These are phyloP conservation scores for Drosophila pruinosa DNA, from an alignment of 1,140 invertebrate species.

Conservation along the genomic window DNA sequence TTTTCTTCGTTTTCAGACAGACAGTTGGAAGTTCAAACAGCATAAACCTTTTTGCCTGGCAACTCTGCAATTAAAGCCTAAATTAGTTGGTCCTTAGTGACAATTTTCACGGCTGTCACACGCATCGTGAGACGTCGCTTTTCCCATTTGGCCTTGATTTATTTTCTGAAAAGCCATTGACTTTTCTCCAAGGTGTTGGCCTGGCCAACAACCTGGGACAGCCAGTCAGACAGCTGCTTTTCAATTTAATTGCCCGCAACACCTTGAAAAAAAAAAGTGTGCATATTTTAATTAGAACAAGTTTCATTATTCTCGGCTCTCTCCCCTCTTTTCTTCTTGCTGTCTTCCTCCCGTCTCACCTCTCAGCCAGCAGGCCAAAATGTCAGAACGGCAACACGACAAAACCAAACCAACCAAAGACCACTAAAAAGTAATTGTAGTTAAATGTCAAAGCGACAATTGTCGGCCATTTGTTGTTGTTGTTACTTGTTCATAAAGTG, in stretches of 20 bases:
- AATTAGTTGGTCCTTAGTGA: constrained; percentile 20
- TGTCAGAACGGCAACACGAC: constrained; percentile 15
- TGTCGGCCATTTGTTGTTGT: constrained; percentile 45
- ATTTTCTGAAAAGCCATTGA: constrained; percentile 12
- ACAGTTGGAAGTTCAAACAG: neutral
- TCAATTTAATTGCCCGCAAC: constrained; percentile 55
- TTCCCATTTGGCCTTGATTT: constrained; percentile 13
- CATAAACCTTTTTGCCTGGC: neutral
- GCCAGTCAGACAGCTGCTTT: constrained; percentile 20
- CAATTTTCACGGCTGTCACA: constrained; percentile 15
- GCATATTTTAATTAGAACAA: constrained; percentile 79
- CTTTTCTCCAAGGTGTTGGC: neutral
- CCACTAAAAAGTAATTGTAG: constrained; percentile 77
- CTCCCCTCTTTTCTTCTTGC: too few relatives aligned
- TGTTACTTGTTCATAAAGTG: constrained; percentile 58
- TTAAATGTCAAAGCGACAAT: constrained; percentile 80
- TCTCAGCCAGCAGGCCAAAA: constrained; percentile 24
- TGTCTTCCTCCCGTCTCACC: neutral
- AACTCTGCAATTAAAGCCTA: constrained; percentile 20
- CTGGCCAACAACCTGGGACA: neutral
- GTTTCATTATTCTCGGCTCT: constrained; percentile 51
- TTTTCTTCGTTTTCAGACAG: neutral
- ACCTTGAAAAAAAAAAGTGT: constrained; percentile 58
- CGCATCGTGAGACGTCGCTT: constrained; percentile 1
- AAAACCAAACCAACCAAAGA: constrained; percentile 52